Conservation (phyloP, 2,888 invertebrate species). For the Mylabris sibirica region DNA sequence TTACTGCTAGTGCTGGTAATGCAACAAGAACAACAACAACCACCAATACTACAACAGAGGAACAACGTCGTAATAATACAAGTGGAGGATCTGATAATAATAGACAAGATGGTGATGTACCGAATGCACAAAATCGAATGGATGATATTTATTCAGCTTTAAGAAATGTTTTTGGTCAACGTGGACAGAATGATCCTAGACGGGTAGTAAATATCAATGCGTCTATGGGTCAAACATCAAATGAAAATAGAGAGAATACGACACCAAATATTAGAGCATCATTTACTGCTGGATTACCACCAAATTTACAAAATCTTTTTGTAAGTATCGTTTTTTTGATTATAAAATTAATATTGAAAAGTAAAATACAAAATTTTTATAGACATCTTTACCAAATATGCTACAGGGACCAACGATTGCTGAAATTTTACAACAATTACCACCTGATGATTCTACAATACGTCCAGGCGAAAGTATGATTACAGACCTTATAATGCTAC, state of each 20-base stretch:
- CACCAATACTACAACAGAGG: too few relatives aligned
- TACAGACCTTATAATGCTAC: conserved; percentile 59
- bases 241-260: background rate
- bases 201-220: background rate
- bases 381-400: conserved; percentile 39
- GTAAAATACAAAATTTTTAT: background rate
- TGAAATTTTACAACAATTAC: conserved; percentile 56
- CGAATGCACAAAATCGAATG: background rate
- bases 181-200: background rate
- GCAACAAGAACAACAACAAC: background rate
- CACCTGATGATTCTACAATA: conserved; percentile 51
- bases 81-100: background rate
- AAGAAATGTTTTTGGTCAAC: background rate
- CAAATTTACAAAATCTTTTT: conserved; percentile 41
- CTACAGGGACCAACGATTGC: conserved; percentile 57
- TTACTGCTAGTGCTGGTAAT: background rate
- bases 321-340: conserved; percentile 32
- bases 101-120: background rate
- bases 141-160: background rate
- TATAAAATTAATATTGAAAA: background rate
- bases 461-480: conserved; percentile 58
- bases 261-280: background rate
- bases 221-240: background rate
- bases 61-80: background rate
- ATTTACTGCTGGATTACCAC: conserved; percentile 30